Base-by-base conservation (phyloP, 2,888 invertebrate species). In the Trissolcus brochymenae region DNA sequence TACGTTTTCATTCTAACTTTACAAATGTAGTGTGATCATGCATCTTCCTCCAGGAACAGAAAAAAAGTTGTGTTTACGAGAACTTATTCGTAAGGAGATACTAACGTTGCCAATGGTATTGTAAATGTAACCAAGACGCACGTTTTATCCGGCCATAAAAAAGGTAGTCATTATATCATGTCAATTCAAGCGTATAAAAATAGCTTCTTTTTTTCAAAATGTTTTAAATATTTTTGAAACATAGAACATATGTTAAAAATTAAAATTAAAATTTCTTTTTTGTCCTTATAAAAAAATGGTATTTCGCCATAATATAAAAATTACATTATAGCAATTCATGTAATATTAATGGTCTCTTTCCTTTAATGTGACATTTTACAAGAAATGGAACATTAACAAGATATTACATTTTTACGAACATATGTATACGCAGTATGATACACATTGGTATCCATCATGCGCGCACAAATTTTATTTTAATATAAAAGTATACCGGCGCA, bases 41-140 rank as follows among this genome's bases (percentile, higher is more conserved):
- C 56, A 65, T 65, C 49, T 65, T 49, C 17, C 49, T n/a, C 49
- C 35, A 35, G 1, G n/a, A 54, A 56, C 49, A 65, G 35, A 19
- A 56, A 35, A 49, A 46, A 49, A 49, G 40, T 65, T 56, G 55
- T 56, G 49, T 56, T 65, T 65, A 65, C 56, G 56, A 65, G 54
- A 29, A 43, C 43, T 64, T 16, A 25, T 25, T 11, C 64, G 55
- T 25, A 41, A 64, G 46, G 46, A 55, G 64, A 64, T 64, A 54
- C 46, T 43, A 64, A 64, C 46, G 43, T 43, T 64, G 25, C 46
- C 41, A 64, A 46, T 54, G 35, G 35, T 9, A 7, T 35, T 9
- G 9, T 35, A 2, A 2, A 35, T 35, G 35, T 35, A 11, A 35
- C 35, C 35, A 2, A 35, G 35, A 7, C 35, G 9, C 2, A 11